Conservation (phyloP, 2,888 invertebrate species). For the Orchesella flavescens region DNA sequence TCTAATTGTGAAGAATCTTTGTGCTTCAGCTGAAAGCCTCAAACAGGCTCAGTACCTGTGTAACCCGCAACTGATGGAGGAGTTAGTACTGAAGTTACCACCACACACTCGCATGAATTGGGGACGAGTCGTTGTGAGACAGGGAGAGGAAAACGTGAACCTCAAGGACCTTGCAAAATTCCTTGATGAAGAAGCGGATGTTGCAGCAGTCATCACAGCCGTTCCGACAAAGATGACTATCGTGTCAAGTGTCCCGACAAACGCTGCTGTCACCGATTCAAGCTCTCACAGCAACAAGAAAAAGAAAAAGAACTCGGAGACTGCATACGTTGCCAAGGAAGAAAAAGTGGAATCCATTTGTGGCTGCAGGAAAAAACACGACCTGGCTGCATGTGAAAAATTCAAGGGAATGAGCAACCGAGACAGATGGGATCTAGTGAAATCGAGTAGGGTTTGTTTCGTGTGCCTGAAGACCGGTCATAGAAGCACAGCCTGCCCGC, state of each 20-base stretch:
- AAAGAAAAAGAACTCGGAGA: background rate
- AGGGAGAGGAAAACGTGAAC: background rate
- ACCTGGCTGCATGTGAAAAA: background rate
- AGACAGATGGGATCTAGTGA: slow-evolving; percentile 17
- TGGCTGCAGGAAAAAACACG: background rate
- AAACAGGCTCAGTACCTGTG: background rate
- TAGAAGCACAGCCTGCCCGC: background rate
- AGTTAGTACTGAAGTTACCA: slow-evolving; percentile 21
- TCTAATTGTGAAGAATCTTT: slow-evolving; percentile 1
- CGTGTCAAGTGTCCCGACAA: no score
- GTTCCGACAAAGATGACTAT: background rate
- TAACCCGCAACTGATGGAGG: slow-evolving; percentile 32
- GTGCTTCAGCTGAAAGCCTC: background rate
- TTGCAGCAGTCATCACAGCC: background rate
- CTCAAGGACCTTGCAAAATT: background rate
- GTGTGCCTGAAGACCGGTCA: slow-evolving; percentile 26
- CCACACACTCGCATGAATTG: slow-evolving; percentile 3
- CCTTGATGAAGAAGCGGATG: background rate
- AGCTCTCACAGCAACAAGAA: no score
- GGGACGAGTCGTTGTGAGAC: background rate
- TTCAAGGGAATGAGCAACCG: slow-evolving; percentile 10
- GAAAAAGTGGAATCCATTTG: background rate
- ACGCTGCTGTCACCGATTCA: no score
- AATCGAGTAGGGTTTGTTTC: slow-evolving; percentile 27
- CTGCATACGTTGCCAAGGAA: background rate